phyloP scores from a whole-genome alignment of 1,140 invertebrate species.

The Drosophila kanapiae region DNA sequence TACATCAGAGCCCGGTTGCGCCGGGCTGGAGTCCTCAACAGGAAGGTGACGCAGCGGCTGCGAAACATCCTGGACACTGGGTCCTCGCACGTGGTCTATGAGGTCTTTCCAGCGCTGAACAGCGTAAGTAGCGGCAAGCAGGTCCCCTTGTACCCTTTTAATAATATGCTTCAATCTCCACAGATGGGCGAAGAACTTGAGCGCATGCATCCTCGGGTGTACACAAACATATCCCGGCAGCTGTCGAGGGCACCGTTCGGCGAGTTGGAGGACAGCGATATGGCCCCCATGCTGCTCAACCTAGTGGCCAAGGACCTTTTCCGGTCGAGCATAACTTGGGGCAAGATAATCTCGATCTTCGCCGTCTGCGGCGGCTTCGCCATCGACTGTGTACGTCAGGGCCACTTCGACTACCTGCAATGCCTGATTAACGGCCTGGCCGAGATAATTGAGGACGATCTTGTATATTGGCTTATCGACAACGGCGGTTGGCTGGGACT shows the following conservation, averaged over 20 bases:
- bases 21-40: conserved; percentile 82
- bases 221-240: conserved; percentile 87
- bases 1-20: conserved; percentile 79
- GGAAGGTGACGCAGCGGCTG: conserved; percentile 79
- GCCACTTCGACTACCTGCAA: conserved; percentile 89
- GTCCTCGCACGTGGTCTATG: conserved; percentile 79
- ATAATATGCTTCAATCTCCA: background rate
- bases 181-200: conserved; percentile 87
- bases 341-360: conserved; percentile 89
- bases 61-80: conserved; percentile 77
- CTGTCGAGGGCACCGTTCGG: conserved; percentile 86
- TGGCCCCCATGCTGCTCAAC: conserved; percentile 87
- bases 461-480: conserved; percentile 89
- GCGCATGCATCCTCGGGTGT: conserved; percentile 89
- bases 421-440: conserved; percentile 88
- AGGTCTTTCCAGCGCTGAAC: conserved; percentile 83
- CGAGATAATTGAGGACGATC: conserved; percentile 88
- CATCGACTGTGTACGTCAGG: conserved; percentile 90
- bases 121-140: conserved; percentile 59
- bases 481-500: conserved; percentile 90
- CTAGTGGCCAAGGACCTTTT: conserved; percentile 88
- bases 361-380: conserved; percentile 90
- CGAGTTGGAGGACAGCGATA: conserved; percentile 86
- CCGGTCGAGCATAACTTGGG: conserved; percentile 88
- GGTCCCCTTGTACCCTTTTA: background rate